These are phyloP conservation scores for Schizopygopsis pylzovi DNA, from an alignment of 2,797 vertebrate species.

Conservation along the genomic window DNA sequence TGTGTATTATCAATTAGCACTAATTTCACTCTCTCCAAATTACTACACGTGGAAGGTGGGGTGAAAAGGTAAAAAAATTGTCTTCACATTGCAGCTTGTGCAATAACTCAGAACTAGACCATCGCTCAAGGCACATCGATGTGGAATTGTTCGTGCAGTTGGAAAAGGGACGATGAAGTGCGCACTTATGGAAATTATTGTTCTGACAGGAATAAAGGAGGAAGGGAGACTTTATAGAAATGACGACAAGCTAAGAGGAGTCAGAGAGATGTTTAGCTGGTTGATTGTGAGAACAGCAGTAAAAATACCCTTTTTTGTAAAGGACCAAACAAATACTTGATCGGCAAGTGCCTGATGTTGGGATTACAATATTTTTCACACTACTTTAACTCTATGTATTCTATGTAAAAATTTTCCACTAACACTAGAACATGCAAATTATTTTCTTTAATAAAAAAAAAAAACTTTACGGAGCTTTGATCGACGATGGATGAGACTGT, in stretches of 20 bases:
- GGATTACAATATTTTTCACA: constrained; percentile 96
- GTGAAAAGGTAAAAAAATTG: constrained; percentile 72
- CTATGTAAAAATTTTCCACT: constrained; percentile 98
- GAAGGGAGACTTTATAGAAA: constrained; percentile 69
- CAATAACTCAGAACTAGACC: constrained; percentile 91
- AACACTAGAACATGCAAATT: constrained; percentile 99
- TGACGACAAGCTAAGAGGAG: constrained; percentile 86
- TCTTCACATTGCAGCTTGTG: constrained; percentile 87
- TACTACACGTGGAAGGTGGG: constrained; percentile 4
- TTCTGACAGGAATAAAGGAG: constrained; percentile 54
- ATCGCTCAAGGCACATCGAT: constrained; percentile 98
- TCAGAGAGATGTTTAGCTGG: constrained; percentile 89
- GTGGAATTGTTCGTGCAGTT: constrained; percentile 91
- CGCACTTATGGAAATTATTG: constrained; percentile 61
- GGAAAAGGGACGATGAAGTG: constrained; percentile 84
- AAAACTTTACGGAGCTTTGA: constrained; percentile 80
- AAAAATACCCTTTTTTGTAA: constrained; percentile 80
- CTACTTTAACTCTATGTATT: constrained; percentile 94
- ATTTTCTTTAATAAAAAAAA: constrained; percentile 66
- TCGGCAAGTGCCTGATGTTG: constrained; percentile 93
- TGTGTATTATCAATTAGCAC: constrained; percentile 24
- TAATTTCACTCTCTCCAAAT: constrained; percentile 22
- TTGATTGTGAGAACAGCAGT: constrained; percentile 93
- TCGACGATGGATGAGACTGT: constrained; percentile 81
- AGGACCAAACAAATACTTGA: constrained; percentile 87